Base-by-base conservation (phyloP, 2,113 vertebrate genomes). In the Lipophrys pholis region DNA sequence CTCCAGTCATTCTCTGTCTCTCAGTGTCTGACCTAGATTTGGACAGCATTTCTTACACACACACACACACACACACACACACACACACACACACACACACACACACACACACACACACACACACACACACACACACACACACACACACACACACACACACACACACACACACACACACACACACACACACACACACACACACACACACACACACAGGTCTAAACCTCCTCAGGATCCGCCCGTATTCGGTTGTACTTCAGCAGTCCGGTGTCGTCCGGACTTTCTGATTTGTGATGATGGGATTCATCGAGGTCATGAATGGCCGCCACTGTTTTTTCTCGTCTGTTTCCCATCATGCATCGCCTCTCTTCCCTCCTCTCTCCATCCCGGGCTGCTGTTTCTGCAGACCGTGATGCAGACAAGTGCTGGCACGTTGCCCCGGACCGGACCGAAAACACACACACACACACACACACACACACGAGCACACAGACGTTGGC, bases 1-100 rank as follows among this genome's bases (percentile, higher is more conserved):
- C 75, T 61, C 61, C 57, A 67, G 64, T 78, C 69, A 8, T 61
- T 75, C 62, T 80, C 77, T 59, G 69, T 82, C 76, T 76, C 74
- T 67, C 75, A 55, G 64, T 77, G 81, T 82, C 83, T 90, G 90
- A 91, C 90, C 87, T 90, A 91, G 74, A 76, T 91, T 86, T 84
- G 82, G 86, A 84, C 74, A 73, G 57, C 57, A 45, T 74, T 71
- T 21, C 58, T 59, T 11, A 46, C 54, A 42, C 71, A 57, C 75
- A 69, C 43, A 48, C 17, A 21, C 50, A 57, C 54, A 55, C 59
- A 39, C 54, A 69, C 46, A 41, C n/a, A 59, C 54, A 56, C 49
- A 48, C 51, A 43, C 69, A 42, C 59, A 45, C 52, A 16, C 50
- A 69, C 46, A 41, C n/a, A 59, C 54, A 56, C 49, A 48, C 51